phyloP scores from a whole-genome alignment of 2,797 vertebrate genomes.

The Diplodus puntazzo region DNA sequence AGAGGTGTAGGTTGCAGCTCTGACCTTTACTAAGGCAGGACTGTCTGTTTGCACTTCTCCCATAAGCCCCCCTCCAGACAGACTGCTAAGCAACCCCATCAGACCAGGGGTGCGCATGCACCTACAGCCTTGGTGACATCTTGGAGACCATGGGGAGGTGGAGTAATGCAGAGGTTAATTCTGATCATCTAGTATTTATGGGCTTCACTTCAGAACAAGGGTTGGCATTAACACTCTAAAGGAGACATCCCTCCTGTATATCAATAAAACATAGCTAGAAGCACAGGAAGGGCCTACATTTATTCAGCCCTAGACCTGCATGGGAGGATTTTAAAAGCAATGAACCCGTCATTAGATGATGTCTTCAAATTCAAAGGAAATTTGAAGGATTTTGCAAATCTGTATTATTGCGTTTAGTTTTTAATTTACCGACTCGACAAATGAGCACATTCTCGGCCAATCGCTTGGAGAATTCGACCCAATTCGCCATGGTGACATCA shows the following conservation, averaged over 20 bases:
- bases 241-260: constrained; percentile 82
- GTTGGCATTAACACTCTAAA: constrained; percentile 87
- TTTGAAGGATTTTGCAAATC: background rate
- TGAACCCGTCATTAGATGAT: constrained; percentile 5
- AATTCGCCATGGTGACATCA: constrained; percentile 74
- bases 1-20: constrained; percentile 82
- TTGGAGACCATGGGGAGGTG: constrained; percentile 72
- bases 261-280: constrained; percentile 86
- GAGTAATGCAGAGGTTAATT: constrained; percentile 84
- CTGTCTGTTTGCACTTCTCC: constrained; percentile 86
- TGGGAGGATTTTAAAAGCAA: constrained; percentile 26
- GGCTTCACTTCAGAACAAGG: constrained; percentile 85
- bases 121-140: constrained; percentile 81
- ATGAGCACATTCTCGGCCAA: constrained; percentile 16
- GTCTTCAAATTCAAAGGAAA: constrained; percentile 6
- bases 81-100: constrained; percentile 84
- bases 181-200: constrained; percentile 87
- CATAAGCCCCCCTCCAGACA: constrained; percentile 74
- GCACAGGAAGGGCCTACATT: constrained; percentile 71
- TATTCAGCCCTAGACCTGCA: constrained; percentile 60
- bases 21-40: constrained; percentile 85
- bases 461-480: constrained; percentile 42
- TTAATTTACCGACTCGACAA: constrained; percentile 4
- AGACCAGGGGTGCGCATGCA: constrained; percentile 76
- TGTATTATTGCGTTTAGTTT: background rate